A percentile compares a stretch with the other conserved stretches of the same genome.
phyloP scores from a whole-genome alignment of 2,797 vertebrate genomes.

The Labroides dimidiatus region DNA sequence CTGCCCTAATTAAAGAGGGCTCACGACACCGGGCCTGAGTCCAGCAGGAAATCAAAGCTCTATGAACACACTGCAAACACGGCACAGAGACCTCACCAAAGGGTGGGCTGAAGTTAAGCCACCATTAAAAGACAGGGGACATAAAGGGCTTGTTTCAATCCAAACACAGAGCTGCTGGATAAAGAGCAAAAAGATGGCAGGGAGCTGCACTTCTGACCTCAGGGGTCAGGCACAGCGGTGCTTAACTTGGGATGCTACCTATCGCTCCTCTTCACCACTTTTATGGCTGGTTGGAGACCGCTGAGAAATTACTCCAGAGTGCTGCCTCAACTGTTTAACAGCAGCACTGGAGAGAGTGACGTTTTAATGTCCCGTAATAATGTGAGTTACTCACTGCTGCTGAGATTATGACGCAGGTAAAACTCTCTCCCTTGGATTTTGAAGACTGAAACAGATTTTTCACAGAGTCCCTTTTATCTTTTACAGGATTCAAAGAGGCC shows the following conservation, averaged over 20 bases:
- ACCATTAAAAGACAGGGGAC: conserved; percentile 49
- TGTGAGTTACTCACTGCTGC: conserved; percentile 15
- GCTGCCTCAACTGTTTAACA: conserved; percentile 34
- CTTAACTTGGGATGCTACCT: conserved; percentile 39
- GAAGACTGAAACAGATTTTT: conserved; percentile 1
- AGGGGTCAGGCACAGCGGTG: conserved; percentile 39
- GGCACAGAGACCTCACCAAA: conserved; percentile 30
- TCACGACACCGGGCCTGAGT: conserved; percentile 38
- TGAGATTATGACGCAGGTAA: conserved; percentile 29
- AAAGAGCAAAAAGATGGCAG: conserved; percentile 28
- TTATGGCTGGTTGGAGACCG: conserved; percentile 53
- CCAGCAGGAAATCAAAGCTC: conserved; percentile 67
- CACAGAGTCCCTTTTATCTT: conserved; percentile 14
- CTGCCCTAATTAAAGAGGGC: conserved; percentile 60
- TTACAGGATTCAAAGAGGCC: no score
- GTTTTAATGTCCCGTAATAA: conserved; percentile 52
- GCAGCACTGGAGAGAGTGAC: conserved; percentile 25
- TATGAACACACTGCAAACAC: conserved; percentile 53
- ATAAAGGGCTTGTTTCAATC: conserved; percentile 55
- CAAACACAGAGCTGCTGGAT: conserved; percentile 27
- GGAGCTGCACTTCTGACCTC: conserved; percentile 50
- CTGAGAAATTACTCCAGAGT: conserved; percentile 35
- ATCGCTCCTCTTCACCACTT: conserved; percentile 26
- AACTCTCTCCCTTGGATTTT: conserved; percentile 20
- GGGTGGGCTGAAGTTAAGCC: conserved; percentile 24